Evolutionary conservation across 2,113 vertebrate genomes (phyloP).

Genomic region (Labeo rohita): DNA sequence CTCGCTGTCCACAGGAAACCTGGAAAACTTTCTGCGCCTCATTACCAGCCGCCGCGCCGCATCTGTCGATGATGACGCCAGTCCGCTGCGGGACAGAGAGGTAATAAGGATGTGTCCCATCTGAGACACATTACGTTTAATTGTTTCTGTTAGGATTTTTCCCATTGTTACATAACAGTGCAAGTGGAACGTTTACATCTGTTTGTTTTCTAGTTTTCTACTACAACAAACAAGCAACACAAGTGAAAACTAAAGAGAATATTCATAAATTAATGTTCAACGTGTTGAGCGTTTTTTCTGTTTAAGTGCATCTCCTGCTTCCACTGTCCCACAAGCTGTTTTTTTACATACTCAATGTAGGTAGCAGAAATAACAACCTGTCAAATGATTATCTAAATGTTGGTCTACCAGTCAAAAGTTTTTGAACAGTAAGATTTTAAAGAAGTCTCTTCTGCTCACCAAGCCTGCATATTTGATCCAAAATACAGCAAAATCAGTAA

Average conservation of each 20-base stretch:
- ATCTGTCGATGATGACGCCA: conserved; percentile 34
- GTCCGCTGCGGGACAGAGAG: conserved; percentile 64
- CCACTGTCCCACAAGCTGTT: neutral
- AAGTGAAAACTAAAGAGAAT: neutral
- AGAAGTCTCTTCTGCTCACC: too few relatives aligned
- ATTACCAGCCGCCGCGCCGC: conserved; percentile 62
- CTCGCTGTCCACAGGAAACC: conserved; percentile 62
- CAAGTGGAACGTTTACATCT: neutral
- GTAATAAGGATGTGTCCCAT: conserved; percentile 52
- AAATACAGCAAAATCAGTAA: too few relatives aligned
- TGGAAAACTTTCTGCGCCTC: conserved; percentile 68
- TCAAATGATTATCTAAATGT: too few relatives aligned
- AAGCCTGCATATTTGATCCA: too few relatives aligned
- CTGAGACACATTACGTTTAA: neutral
- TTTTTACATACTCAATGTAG: too few relatives aligned
- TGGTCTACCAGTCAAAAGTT: too few relatives aligned
- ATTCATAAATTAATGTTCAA: too few relatives aligned
- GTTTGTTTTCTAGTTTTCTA: neutral
- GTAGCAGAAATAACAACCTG: too few relatives aligned
- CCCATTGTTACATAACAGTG: neutral
- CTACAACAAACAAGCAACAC: neutral
- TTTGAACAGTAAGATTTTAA: too few relatives aligned
- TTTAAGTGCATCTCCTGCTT: too few relatives aligned
- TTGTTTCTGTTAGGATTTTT: neutral
- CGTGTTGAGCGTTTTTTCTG: too few relatives aligned